Conservation (phyloP, 2,113 vertebrate species). For the Thunnus maccoyii region DNA sequence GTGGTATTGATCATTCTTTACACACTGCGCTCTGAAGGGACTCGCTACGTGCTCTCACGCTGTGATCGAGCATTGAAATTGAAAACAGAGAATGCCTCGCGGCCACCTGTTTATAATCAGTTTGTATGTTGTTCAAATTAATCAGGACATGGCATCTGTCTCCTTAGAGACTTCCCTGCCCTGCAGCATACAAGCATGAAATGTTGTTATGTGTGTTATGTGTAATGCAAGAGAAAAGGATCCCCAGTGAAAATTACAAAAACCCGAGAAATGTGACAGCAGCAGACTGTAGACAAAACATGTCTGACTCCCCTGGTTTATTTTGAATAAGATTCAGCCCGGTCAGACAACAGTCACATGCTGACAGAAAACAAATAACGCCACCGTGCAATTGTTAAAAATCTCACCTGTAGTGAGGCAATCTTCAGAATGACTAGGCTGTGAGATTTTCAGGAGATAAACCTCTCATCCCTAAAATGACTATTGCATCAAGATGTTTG, state of each 20-base stretch:
- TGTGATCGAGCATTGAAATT: slow-evolving; percentile 34
- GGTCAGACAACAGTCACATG: not conserved
- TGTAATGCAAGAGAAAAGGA: not conserved
- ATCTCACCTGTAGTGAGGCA: slow-evolving; percentile 31
- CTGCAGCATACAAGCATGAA: slow-evolving; percentile 43
- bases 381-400: not conserved
- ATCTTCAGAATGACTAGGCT: slow-evolving; percentile 24
- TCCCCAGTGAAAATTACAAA: slow-evolving; percentile 18
- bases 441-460: slow-evolving; percentile 25
- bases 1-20: slow-evolving; percentile 49
- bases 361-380: slow-evolving; percentile 5
- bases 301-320: not conserved
- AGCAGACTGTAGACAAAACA: slow-evolving; percentile 16
- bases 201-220: slow-evolving; percentile 27
- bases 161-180: slow-evolving; percentile 48
- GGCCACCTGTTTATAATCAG: slow-evolving; percentile 58
- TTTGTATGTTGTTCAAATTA: slow-evolving; percentile 68
- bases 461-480: slow-evolving; percentile 45
- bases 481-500: slow-evolving; percentile 13
- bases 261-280: slow-evolving; percentile 12
- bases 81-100: slow-evolving; percentile 31
- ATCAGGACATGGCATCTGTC: slow-evolving; percentile 51
- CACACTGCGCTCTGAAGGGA: slow-evolving; percentile 20
- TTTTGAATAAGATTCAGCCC: slow-evolving; percentile 34
- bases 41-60: not conserved